These are phyloP conservation scores for Remorina albescens DNA, from an alignment of 2,797 vertebrate genomes.

Conservation along the genomic window DNA sequence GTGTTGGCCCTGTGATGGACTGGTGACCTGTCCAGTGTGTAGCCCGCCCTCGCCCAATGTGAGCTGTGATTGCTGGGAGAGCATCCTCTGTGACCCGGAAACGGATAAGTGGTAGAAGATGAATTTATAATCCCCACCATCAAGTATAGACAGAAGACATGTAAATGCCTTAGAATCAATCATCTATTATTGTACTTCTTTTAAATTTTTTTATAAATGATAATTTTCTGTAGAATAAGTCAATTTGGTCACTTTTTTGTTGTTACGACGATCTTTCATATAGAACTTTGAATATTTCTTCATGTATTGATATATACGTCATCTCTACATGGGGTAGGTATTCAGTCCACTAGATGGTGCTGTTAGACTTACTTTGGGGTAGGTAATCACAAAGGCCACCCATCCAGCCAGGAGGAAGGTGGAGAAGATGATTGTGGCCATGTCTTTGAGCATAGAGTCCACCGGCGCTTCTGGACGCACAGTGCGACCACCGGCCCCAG, in stretches of 20 bases:
- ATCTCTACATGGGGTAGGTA: background rate
- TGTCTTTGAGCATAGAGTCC: slow-evolving; percentile 96
- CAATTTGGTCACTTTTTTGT: background rate
- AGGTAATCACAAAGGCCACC: slow-evolving; percentile 96
- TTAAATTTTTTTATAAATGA: too few species aligned
- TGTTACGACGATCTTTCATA: background rate
- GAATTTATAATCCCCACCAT: too few species aligned
- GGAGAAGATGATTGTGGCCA: slow-evolving; percentile 97
- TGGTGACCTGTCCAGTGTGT: too few species aligned
- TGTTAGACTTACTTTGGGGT: slow-evolving; percentile 89
- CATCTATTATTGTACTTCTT: too few species aligned
- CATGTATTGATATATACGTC: background rate
- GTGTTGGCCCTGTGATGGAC: too few species aligned
- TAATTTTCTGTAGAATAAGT: background rate
- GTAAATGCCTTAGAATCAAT: too few species aligned
- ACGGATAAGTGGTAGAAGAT: too few species aligned
- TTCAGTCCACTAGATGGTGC: slow-evolving; percentile 35
- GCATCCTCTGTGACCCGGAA: too few species aligned
- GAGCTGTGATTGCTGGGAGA: too few species aligned
- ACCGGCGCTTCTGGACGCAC: slow-evolving; percentile 88
- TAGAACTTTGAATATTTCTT: background rate
- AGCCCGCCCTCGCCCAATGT: too few species aligned
- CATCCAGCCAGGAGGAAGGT: slow-evolving; percentile 96
- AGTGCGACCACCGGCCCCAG: slow-evolving; percentile 54
- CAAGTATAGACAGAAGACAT: too few species aligned